Evolutionary conservation across 1,140 invertebrate genomes (phyloP).

Genomic region (Mya arenaria): DNA sequence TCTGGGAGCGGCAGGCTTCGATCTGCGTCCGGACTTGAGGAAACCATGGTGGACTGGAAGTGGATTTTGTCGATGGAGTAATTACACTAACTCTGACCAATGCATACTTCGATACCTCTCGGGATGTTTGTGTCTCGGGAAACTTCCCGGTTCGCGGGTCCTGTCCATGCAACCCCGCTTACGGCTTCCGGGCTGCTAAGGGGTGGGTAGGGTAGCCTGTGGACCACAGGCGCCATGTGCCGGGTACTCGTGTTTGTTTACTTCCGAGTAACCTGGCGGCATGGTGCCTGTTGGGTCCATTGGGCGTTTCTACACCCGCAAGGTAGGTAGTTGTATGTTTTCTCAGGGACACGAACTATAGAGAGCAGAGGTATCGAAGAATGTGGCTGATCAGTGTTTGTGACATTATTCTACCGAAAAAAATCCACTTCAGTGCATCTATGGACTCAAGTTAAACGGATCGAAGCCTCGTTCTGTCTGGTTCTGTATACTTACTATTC

Average conservation of each 20-base stretch:
- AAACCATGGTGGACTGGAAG: constrained; percentile 50
- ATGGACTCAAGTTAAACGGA: too few relatives aligned
- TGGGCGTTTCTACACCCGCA: too few relatives aligned
- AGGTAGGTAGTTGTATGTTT: too few relatives aligned
- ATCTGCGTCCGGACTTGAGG: constrained; percentile 5
- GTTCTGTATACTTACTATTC: too few relatives aligned
- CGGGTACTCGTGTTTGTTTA: constrained; percentile 21
- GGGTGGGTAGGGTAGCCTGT: constrained; percentile 21
- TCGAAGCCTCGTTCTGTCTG: too few relatives aligned
- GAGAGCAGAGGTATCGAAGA: too few relatives aligned
- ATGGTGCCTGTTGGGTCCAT: too few relatives aligned
- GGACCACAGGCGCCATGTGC: constrained; percentile 46
- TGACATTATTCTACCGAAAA: too few relatives aligned
- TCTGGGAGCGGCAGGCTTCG: constrained; percentile 41
- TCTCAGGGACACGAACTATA: too few relatives aligned
- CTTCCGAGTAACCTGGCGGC: too few relatives aligned
- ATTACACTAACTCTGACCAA: constrained; percentile 12
- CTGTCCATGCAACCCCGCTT: constrained; percentile 46
- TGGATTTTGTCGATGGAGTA: constrained; percentile 50
- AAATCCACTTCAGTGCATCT: too few relatives aligned
- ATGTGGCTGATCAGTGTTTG: too few relatives aligned
- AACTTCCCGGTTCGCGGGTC: constrained; percentile 55
- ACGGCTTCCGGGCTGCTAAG: constrained; percentile 13
- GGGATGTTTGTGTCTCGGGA: constrained; percentile 53
- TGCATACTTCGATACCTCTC: constrained; percentile 54